Base-by-base conservation (phyloP, 1,140 invertebrate species). In the Gonioctena quinquepunctata region DNA sequence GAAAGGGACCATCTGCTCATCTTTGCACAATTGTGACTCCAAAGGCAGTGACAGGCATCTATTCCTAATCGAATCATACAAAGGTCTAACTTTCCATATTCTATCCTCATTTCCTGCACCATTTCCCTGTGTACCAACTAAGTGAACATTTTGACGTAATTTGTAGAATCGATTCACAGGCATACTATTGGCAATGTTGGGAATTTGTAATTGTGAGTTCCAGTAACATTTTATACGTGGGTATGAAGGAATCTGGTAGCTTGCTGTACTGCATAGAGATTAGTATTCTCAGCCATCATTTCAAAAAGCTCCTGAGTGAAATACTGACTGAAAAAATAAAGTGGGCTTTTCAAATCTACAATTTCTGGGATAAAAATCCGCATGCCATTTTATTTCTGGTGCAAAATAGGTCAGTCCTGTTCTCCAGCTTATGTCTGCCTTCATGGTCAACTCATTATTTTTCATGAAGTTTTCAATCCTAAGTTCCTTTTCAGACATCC, bases 1-100 rank as follows among this genome's bases (percentile, higher is more conserved):
- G 71, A 77, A 83, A 18, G 76, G 75, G 22, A 83, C 76, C 68
- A 70, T 70, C 22, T 62, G 6, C 48, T 66, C 62, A 83, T 82
- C 77, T 26, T 81, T 61, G 61, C 56, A 68, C 28, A 72, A 54
- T n/a, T 72, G 54, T 52, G 80, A 75, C 57, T 79, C 76, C 7
- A 33, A 56, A 48, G 65, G 49, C 16, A 54, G 50, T 54, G 50
- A 13, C 76, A 77, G 71, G 65, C 70, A 75, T 56, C 66, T 22
- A 49, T 67, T 62, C 3, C 68, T 49, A 48, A 80, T 22, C 11
- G 26, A 21, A 42, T 77, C 73, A 50, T 79, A 19, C 42, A 82
- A 48, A 42, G 77, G 76, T 54, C 73, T 56, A 18, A 82, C 66
- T 72, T 80, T 82, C 28, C 69, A 77, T 59, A 80, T 72, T 68